phyloP scores from a whole-genome alignment of 2,113 vertebrate genomes.

The Oceanodroma tethys region DNA sequence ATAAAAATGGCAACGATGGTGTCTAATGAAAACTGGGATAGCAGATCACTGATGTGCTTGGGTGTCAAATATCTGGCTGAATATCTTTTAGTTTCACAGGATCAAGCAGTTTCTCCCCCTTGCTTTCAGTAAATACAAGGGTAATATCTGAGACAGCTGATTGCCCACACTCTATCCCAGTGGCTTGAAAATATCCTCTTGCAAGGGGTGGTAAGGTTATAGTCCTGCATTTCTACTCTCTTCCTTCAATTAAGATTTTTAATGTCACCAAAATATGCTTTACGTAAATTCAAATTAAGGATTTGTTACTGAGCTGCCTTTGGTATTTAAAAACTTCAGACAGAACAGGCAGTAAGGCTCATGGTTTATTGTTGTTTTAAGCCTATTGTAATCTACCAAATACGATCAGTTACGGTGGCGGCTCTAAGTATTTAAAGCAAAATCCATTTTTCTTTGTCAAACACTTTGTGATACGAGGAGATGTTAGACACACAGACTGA shows the following conservation, averaged over 20 bases:
- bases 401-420: not conserved
- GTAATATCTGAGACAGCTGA: not conserved
- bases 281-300: not conserved
- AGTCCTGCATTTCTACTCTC: not conserved
- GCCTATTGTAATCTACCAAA: not conserved
- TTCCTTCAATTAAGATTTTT: not conserved
- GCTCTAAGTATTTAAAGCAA: conserved; percentile 31
- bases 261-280: not conserved
- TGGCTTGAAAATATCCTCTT: not conserved
- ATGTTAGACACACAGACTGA: not conserved
- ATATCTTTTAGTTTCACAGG: not conserved
- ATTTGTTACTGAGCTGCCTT: not conserved
- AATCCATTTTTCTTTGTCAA: conserved; percentile 71
- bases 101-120: not conserved
- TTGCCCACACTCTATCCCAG: not conserved
- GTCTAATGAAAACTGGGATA: not conserved
- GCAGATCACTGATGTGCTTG: not conserved
- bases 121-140: not conserved
- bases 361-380: not conserved
- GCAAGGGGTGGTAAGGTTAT: not conserved
- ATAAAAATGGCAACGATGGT: not conserved
- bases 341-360: not conserved
- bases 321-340: not conserved
- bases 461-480: not conserved
- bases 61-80: not conserved